Base-by-base conservation (phyloP, 2,888 invertebrate species). In the Caenorhabditis virilis region DNA sequence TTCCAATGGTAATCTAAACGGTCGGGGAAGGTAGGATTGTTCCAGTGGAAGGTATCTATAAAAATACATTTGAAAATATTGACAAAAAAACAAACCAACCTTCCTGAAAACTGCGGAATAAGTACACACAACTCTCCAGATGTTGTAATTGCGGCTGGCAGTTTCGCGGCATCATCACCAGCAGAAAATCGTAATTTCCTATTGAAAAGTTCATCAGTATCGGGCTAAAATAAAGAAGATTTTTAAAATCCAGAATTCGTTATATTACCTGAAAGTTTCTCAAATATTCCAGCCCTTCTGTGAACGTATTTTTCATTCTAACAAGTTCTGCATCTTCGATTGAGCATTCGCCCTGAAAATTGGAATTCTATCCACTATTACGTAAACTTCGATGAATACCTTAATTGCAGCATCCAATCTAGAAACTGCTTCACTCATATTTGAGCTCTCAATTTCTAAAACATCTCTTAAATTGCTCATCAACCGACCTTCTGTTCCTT, bases 371-470 rank as follows among this genome's bases (percentile, higher is more conserved):
- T 16, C 13, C 4, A 22, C 5, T 6, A 36, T 36, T 22, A 35
- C 18, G 16, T 36, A 49, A 22, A 26, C 9, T 13, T 22, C 20
- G 18, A 39, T 6, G 18, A 20, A 39, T 13, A 72, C 72, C 54
- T 74, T 76, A 25, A 78, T 66, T 7, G 64, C 77, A 15, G 77
- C 93, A 85, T 95, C 95, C 48, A 93, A 92, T 82, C 94, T 88
- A 85, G 95, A 95, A 86, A 95, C 95, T 85, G 95, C 97, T 84
- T 94, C 93, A 83, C 90, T 89, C 81, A 97, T 93, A 86, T 95
- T 97, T 75, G 90, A 89, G 83, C 95, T 90, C 86, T 98, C 97
- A 84, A 91, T 88, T 84, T 95, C 94, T 78, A 97, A 87, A 85
- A 76, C 74, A 50, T 71, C 71, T 27, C 71, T 57, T 50, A 95